A percentile compares a stretch with the other conserved stretches of the same genome.
These are phyloP conservation scores for Eupsilia transversa DNA, from an alignment of 2,888 invertebrate genomes.

Conservation along the genomic window DNA sequence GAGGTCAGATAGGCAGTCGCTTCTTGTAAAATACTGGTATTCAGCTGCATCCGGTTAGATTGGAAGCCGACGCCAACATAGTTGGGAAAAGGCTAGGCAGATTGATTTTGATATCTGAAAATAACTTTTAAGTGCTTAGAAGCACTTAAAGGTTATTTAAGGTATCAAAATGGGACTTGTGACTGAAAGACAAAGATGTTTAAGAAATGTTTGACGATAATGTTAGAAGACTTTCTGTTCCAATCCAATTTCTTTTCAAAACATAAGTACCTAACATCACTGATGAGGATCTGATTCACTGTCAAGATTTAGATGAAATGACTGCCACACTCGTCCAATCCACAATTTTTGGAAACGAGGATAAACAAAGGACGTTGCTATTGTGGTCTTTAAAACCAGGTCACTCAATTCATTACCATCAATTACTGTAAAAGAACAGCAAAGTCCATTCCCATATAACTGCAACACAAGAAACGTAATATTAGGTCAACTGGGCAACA, in stretches of 20 bases:
- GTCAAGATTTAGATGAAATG: background rate
- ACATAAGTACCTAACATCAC: background rate
- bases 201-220: background rate
- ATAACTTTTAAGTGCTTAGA: too few species aligned
- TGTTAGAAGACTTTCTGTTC: background rate
- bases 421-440: constrained; percentile 19
- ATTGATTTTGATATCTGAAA: too few species aligned
- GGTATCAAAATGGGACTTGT: too few species aligned
- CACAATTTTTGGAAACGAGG: background rate
- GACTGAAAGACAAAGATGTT: constrained; percentile 5
- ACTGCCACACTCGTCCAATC: background rate
- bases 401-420: background rate
- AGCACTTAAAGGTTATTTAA: too few species aligned
- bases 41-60: too few species aligned
- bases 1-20: too few species aligned
- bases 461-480: constrained; percentile 43
- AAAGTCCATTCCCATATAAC: constrained; percentile 29
- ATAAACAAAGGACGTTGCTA: background rate
- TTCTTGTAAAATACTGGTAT: too few species aligned
- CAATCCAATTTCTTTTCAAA: background rate
- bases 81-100: too few species aligned
- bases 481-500: constrained; percentile 57
- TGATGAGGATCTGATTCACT: background rate
- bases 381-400: background rate
- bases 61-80: too few species aligned